Evolutionary conservation across 2,797 vertebrate species (phyloP).

Genomic region (Toxotes lorentzi): DNA sequence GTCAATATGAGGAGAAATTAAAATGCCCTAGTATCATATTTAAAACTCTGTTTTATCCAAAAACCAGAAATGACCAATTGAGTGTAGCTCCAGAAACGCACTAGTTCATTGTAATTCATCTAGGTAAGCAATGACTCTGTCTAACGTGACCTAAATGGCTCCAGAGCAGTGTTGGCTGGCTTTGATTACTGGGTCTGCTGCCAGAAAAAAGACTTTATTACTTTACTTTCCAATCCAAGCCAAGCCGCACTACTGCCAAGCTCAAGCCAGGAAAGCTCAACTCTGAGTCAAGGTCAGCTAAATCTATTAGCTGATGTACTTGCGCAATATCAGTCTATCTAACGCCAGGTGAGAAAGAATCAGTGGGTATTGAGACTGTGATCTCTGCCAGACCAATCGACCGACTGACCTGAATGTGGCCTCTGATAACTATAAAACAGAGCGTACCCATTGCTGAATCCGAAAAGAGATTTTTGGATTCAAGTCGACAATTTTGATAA

Average conservation of each 20-base stretch:
- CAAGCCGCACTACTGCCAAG: constrained; percentile 24
- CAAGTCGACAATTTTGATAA: neutral
- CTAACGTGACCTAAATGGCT: constrained; percentile 28
- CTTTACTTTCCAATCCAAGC: constrained; percentile 16
- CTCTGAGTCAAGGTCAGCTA: constrained; percentile 35
- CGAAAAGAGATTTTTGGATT: neutral
- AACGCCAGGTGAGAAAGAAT: constrained; percentile 3
- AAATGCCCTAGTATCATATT: neutral
- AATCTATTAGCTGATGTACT: constrained; percentile 18
- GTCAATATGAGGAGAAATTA: neutral
- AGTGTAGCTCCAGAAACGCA: neutral
- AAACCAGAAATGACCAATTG: neutral
- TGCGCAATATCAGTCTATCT: neutral
- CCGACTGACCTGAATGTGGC: neutral
- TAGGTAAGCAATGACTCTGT: constrained; percentile 10
- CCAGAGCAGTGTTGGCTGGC: constrained; percentile 5
- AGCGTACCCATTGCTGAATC: neutral
- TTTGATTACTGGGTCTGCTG: constrained; percentile 13
- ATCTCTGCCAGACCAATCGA: neutral
- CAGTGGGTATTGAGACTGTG: neutral
- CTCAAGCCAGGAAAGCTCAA: constrained; percentile 13
- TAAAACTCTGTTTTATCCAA: neutral
- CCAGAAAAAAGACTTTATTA: constrained; percentile 40
- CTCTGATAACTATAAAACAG: neutral
- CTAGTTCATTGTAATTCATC: neutral